phyloP scores from a whole-genome alignment of 1,140 invertebrate genomes.

The Brachionus koreanus region DNA sequence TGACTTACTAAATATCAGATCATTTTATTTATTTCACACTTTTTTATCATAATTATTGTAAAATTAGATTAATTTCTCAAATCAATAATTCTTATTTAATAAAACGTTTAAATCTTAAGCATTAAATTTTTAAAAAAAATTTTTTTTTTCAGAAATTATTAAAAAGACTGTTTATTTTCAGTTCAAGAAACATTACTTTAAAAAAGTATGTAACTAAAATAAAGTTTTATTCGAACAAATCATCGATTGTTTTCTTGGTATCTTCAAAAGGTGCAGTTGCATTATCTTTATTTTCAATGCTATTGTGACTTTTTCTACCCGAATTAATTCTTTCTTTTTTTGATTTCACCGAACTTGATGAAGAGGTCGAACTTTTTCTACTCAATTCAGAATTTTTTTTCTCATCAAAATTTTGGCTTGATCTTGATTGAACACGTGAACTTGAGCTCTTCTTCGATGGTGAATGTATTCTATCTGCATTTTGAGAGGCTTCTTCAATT shows the following conservation, averaged over 20 bases:
- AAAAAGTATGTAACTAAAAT: background rate
- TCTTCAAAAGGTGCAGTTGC: background rate
- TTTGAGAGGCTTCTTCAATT: no score
- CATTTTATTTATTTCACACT: no score
- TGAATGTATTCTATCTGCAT: background rate
- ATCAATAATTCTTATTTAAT: no score
- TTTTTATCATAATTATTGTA: no score
- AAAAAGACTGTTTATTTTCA: background rate
- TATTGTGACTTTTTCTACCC: background rate
- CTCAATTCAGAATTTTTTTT: background rate
- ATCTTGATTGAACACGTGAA: background rate
- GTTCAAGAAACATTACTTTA: background rate
- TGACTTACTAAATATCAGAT: no score
- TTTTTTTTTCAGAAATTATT: background rate
- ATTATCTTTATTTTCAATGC: background rate
- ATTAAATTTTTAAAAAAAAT: background rate
- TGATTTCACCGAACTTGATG: background rate
- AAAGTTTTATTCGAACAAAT: conserved; percentile 10
- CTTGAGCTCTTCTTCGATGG: background rate
- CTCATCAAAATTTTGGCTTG: background rate
- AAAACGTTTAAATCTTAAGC: no score
- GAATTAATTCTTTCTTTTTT: background rate
- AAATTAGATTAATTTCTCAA: no score
- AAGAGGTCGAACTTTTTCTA: conserved; percentile 1
- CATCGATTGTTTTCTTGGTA: conserved; percentile 2